phyloP scores from a whole-genome alignment of 1,140 invertebrate genomes.

The Coptotermes formosanus region DNA sequence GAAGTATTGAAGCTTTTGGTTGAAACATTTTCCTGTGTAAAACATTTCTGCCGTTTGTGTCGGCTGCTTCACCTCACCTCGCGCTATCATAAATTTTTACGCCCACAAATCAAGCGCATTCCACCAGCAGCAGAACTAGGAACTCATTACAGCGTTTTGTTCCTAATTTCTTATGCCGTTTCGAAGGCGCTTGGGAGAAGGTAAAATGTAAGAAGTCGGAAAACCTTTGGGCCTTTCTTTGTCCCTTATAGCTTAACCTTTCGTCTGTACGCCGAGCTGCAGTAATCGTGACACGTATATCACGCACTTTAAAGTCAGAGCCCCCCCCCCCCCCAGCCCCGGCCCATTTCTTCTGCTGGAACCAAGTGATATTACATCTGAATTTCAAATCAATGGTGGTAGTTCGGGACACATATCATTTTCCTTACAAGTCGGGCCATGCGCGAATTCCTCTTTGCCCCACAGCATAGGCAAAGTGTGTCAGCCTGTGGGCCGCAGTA shows the following conservation, averaged over 20 bases:
- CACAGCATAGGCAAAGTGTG: neutral
- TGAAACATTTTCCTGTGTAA: neutral
- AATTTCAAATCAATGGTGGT: neutral
- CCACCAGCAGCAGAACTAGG: neutral
- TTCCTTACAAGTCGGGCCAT: neutral
- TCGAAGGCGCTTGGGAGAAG: neutral
- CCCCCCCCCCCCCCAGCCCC: too few relatives aligned
- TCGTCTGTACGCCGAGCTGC: neutral
- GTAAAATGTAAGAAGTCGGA: neutral
- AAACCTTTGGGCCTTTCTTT: neutral
- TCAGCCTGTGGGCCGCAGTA: neutral
- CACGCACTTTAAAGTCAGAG: neutral
- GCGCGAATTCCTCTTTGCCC: neutral
- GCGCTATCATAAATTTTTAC: neutral
- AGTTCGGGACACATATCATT: neutral
- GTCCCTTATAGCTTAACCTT: neutral
- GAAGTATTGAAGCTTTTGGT: too few relatives aligned
- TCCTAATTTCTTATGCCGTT: neutral
- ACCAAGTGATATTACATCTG: neutral
- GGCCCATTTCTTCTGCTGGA: neutral
- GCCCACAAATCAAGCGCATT: neutral
- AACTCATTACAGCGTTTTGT: neutral
- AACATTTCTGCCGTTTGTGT: neutral
- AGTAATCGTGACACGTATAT: neutral
- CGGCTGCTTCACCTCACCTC: too few relatives aligned